phyloP scores from a whole-genome alignment of 2,113 vertebrate species.

The Rhizomys pruinosus region DNA sequence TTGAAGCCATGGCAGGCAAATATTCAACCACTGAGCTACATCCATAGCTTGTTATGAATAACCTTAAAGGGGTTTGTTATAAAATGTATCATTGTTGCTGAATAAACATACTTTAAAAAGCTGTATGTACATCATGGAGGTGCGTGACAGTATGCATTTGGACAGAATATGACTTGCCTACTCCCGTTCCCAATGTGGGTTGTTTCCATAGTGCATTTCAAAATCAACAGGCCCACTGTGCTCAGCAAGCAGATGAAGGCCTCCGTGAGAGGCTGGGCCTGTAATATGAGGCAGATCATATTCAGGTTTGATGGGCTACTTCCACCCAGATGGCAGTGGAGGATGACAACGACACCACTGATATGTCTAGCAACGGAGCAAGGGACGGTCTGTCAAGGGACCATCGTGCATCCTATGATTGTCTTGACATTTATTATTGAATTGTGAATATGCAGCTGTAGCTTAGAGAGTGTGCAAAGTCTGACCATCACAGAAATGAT shows the following conservation, averaged over 20 bases:
- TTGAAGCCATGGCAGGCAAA: neutral
- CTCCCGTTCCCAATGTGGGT: neutral
- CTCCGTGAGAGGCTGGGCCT: neutral
- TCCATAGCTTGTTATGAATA: neutral
- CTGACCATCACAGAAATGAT: too few relatives aligned
- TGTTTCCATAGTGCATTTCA: neutral
- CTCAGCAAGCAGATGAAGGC: neutral
- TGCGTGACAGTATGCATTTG: neutral
- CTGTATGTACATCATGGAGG: neutral
- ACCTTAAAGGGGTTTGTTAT: neutral
- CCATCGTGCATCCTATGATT: neutral
- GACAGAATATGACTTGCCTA: neutral
- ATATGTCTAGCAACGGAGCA: constrained; percentile 89
- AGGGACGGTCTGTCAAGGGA: neutral
- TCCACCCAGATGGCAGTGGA: constrained; percentile 71
- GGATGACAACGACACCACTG: constrained; percentile 69
- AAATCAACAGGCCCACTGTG: neutral
- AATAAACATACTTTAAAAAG: too few relatives aligned
- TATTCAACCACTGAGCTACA: neutral
- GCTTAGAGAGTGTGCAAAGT: too few relatives aligned
- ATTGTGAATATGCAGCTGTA: neutral
- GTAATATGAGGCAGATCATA: neutral
- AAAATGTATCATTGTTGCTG: too few relatives aligned
- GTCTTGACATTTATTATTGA: neutral
- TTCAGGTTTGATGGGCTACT: neutral